A percentile compares a stretch with the other conserved stretches of the same genome.
phyloP scores from a whole-genome alignment of 1,140 invertebrate species.

The Chironomus striatipennis region DNA sequence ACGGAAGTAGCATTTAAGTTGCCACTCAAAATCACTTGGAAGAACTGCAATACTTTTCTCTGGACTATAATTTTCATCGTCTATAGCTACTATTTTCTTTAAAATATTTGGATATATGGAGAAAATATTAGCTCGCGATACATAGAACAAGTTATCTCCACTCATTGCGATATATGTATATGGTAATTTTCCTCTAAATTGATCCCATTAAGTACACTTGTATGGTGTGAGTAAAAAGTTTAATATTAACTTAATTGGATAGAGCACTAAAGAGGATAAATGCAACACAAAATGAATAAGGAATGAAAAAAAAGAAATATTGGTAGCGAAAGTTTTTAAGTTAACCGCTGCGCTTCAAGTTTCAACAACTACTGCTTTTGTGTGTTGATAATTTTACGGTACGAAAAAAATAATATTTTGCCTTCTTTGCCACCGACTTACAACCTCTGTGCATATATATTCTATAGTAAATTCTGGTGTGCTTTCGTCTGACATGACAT shows the following conservation, averaged over 20 bases:
- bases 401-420: background rate
- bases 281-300: background rate
- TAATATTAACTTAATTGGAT: background rate
- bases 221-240: background rate
- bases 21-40: constrained; percentile 64
- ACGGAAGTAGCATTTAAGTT: constrained; percentile 60
- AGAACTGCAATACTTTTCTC: constrained; percentile 42
- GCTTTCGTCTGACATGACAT: background rate
- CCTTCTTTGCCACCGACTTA: background rate
- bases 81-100: constrained; percentile 32
- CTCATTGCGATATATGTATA: background rate
- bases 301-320: background rate
- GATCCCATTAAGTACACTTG: background rate
- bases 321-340: background rate
- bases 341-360: background rate
- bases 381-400: constrained; percentile 7
- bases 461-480: background rate
- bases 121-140: constrained; percentile 35
- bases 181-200: too few relatives aligned
- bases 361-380: constrained; percentile 7
- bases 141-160: constrained; percentile 2
- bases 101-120: constrained; percentile 40
- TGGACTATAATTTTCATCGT: constrained; percentile 30
- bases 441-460: background rate
- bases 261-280: background rate